Evolutionary conservation across 2,888 invertebrate genomes (phyloP), one percentile per base, ranked within the genome.

Genomic region (Anodontia alba): DNA sequence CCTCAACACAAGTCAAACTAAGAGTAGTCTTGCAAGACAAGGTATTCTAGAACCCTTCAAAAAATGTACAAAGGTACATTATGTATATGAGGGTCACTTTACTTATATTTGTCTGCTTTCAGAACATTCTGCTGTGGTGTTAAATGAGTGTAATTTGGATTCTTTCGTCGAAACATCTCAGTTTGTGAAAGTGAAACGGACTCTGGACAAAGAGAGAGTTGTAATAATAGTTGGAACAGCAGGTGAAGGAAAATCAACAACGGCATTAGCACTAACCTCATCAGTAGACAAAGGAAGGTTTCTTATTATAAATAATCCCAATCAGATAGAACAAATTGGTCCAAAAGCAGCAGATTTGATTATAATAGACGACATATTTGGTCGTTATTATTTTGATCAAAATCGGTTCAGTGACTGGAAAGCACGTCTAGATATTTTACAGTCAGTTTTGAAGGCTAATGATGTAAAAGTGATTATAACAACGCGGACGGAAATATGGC

Each of bases 361-460:
- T 1, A 38, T 73, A 3, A 62, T 73, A 26, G 73, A 73, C 38
- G 62, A 73, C 29, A 62, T 73, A 15, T 73, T 73, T 62, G 73
- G 73, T 23, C 51, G 12, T n/a, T 38, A 15, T n/a, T n/a, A 26
- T 17, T 72, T 73, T 62, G 62, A 57, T 20, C 23, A 73, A 17
- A 26, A 26, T 1, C 17, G n/a, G 33, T 38, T 42, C 7, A 62
- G 33, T n/a, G 42, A 42, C 2, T 62, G 62, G 57, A 42, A 57
- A 38, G 33, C 62, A 31, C 12, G 31, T 43, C n/a, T 73, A 8
- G 73, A 73, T 8, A n/a, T 73, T 26, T n/a, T 73, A 29, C 31
- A 62, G 20, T 62, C 73, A 10, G 12, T 20, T 62, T 38, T 62
- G 23, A 73, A 57, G 43, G 17, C 42, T 31, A 15, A 29, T 26